A percentile compares a stretch with the other conserved stretches of the same genome.
Evolutionary conservation across 2,888 invertebrate species (phyloP).

Genomic region (Ormyrus nitidulus): DNA sequence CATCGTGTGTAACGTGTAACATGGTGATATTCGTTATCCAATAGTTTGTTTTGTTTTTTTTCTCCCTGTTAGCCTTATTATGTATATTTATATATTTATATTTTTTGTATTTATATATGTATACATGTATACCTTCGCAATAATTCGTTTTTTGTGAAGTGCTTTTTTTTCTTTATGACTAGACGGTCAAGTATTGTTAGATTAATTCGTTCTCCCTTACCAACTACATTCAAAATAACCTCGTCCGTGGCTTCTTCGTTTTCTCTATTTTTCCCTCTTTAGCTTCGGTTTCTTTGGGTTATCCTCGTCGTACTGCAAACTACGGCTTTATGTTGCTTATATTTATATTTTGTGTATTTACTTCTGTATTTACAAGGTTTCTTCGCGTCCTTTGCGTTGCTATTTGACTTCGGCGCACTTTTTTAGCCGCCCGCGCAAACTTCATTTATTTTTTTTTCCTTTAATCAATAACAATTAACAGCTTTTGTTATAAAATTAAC

Average conservation of each 20-base stretch:
- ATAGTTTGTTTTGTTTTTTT: conserved; percentile 57
- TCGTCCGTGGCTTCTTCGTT: conserved; percentile 40
- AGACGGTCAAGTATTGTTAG: conserved; percentile 63
- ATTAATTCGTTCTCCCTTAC: conserved; percentile 62
- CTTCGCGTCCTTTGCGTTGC: conserved; percentile 48
- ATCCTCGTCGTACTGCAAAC: conserved; percentile 43
- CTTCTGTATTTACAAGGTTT: conserved; percentile 55
- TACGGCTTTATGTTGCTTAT: conserved; percentile 49
- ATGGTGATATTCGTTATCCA: conserved; percentile 68
- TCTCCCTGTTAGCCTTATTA: conserved; percentile 62
- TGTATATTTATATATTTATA: conserved; percentile 63
- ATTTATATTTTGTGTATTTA: conserved; percentile 54
- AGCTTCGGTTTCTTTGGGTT: conserved; percentile 14
- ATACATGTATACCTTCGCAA: conserved; percentile 69
- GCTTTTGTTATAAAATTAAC: conserved; percentile 33
- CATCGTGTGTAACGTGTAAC: conserved; percentile 71
- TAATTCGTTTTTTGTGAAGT: conserved; percentile 59
- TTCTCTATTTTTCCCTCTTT: conserved; percentile 7
- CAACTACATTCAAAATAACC: conserved; percentile 67
- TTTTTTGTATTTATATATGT: conserved; percentile 65
- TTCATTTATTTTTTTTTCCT: conserved; percentile 8
- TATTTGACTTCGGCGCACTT: neutral
- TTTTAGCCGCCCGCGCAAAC: neutral
- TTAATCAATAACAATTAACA: conserved; percentile 43
- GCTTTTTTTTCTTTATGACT: conserved; percentile 51